Evolutionary conservation across 2,113 vertebrate species (phyloP).

Genomic region (Platichthys stellatus): DNA sequence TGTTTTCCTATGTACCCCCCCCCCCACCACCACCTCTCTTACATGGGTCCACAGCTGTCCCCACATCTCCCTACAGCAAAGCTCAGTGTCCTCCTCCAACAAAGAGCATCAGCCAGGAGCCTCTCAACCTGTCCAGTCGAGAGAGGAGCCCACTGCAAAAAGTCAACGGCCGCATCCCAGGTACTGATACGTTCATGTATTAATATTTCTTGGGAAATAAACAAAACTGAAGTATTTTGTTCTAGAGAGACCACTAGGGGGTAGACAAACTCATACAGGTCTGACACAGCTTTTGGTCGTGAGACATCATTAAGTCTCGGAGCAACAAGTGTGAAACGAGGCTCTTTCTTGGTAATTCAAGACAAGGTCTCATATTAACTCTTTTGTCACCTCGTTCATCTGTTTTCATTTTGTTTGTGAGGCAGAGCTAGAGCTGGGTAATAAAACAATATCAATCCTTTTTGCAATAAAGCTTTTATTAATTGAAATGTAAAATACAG

Average conservation of each 20-base stretch:
- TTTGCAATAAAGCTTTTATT: too few species aligned
- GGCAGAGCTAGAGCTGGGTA: too few species aligned
- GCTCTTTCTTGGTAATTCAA: too few species aligned
- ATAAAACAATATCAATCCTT: too few species aligned
- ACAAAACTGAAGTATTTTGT: background rate
- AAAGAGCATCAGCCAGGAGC: conserved; percentile 57
- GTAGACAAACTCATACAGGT: background rate
- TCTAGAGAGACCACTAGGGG: background rate
- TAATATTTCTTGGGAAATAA: background rate
- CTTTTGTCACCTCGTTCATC: too few species aligned
- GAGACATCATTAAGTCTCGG: too few species aligned
- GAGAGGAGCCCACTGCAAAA: conserved; percentile 48
- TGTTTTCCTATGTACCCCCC: background rate
- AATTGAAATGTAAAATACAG: too few species aligned
- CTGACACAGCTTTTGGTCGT: too few species aligned
- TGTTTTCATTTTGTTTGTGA: too few species aligned
- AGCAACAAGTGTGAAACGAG: too few species aligned
- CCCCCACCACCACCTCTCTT: background rate
- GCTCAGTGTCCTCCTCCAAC: conserved; percentile 6
- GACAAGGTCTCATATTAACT: too few species aligned
- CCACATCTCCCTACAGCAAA: background rate
- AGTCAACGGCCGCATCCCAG: conserved; percentile 81
- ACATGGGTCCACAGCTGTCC: conserved; percentile 17
- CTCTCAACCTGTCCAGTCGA: conserved; percentile 80
- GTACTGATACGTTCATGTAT: conserved; percentile 42